Conservation (phyloP, 2,888 invertebrate species). For the Hemistola chrysoprasaria region DNA sequence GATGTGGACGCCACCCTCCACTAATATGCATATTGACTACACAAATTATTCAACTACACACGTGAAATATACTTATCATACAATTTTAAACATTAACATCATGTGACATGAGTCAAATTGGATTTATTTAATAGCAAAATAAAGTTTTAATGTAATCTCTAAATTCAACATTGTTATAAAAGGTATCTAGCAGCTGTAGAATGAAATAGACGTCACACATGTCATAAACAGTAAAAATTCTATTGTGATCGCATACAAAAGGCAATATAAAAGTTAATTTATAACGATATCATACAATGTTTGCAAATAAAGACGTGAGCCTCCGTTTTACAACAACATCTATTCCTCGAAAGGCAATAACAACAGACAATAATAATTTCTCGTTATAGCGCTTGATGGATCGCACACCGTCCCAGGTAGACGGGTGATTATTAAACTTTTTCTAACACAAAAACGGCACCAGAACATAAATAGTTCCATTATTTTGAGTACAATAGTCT, state of each 20-base stretch:
- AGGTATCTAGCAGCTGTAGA: constrained; percentile 30
- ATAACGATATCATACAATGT: constrained; percentile 52
- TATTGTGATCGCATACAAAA: constrained; percentile 29
- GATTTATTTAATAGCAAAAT: constrained; percentile 3
- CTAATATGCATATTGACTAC: constrained; percentile 73
- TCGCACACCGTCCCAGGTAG: constrained; percentile 66
- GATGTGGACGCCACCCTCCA: constrained; percentile 63
- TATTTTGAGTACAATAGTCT: constrained; percentile 66
- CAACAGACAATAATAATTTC: constrained; percentile 58
- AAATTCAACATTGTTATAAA: constrained; percentile 26
- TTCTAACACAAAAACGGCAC: constrained; percentile 54
- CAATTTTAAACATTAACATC: constrained; percentile 33
- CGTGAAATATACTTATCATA: constrained; percentile 26
- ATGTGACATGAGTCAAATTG: constrained; percentile 27
- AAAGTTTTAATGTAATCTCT: constrained; percentile 15
- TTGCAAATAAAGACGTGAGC: constrained; percentile 73
- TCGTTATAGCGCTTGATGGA: constrained; percentile 75
- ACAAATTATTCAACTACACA: constrained; percentile 45
- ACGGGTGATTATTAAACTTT: constrained; percentile 56
- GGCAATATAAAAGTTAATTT: constrained; percentile 35
- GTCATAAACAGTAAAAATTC: constrained; percentile 26
- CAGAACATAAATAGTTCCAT: constrained; percentile 77
- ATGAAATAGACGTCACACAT: constrained; percentile 30
- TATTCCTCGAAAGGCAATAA: constrained; percentile 60
- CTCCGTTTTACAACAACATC: constrained; percentile 46